phyloP scores from a whole-genome alignment of 2,888 invertebrate species.

The Campopleginae sp. region DNA sequence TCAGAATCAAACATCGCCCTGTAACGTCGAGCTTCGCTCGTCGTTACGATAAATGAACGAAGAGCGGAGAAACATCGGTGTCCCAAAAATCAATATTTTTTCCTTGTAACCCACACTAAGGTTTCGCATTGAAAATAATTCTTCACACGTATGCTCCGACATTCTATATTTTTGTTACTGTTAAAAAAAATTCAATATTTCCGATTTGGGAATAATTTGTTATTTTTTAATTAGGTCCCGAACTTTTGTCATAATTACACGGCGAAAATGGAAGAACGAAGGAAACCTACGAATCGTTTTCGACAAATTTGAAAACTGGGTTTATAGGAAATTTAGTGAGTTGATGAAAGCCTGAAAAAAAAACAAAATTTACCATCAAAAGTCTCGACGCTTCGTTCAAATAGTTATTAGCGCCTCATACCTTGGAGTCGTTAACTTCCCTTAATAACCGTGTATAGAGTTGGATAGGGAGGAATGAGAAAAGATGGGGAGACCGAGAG shows the following conservation, averaged over 20 bases:
- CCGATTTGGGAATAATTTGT: too few species aligned
- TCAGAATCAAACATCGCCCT: background rate
- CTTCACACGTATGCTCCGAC: too few species aligned
- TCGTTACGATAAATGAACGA: background rate
- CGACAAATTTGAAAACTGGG: background rate
- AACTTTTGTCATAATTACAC: too few species aligned
- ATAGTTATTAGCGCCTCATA: background rate
- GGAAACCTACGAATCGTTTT: background rate
- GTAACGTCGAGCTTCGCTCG: background rate
- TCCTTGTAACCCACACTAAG: background rate
- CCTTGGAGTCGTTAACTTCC: slow-evolving; percentile 5
- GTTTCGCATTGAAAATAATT: background rate
- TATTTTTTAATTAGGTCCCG: too few species aligned
- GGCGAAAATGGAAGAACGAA: too few species aligned
- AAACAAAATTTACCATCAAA: background rate
- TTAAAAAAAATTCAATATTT: too few species aligned
- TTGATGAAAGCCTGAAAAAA: background rate
- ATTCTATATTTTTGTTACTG: too few species aligned
- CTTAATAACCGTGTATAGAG: background rate
- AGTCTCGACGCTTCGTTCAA: background rate
- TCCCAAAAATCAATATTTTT: background rate
- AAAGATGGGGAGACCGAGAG: background rate
- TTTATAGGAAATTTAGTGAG: background rate
- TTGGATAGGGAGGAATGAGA: background rate
- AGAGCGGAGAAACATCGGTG: background rate